These are phyloP conservation scores for Recurvirostra avosetta DNA, from an alignment of 2,113 vertebrate species.

Conservation along the genomic window DNA sequence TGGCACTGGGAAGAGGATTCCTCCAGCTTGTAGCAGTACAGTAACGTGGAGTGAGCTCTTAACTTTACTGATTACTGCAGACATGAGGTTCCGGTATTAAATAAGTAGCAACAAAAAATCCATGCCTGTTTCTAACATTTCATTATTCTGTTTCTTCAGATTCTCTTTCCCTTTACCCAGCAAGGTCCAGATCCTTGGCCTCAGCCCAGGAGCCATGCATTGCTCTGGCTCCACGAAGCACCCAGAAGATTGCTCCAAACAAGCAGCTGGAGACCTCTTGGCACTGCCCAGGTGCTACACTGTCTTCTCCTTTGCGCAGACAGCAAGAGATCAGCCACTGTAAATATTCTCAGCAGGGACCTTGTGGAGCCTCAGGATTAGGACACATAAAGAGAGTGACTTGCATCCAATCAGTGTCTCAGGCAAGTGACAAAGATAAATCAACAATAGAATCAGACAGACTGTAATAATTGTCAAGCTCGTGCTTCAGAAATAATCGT, in stretches of 20 bases:
- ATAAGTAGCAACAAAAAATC: background rate
- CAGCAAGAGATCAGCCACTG: background rate
- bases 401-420: background rate
- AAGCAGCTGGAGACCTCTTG: background rate
- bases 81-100: background rate
- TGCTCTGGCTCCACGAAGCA: background rate
- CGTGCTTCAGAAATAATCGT: background rate
- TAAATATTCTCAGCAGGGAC: background rate
- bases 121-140: background rate
- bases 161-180: background rate
- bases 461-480: background rate
- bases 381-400: background rate
- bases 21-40: background rate
- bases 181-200: background rate
- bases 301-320: background rate
- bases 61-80: background rate
- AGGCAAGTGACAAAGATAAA: background rate
- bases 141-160: background rate
- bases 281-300: background rate
- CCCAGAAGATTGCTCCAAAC: background rate
- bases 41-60: background rate
- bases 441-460: background rate
- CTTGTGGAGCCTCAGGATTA: background rate
- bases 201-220: background rate
- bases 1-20: background rate